These are phyloP conservation scores for Eueremaeus valkanovi DNA, from an alignment of 2,888 invertebrate genomes.

Conservation along the genomic window DNA sequence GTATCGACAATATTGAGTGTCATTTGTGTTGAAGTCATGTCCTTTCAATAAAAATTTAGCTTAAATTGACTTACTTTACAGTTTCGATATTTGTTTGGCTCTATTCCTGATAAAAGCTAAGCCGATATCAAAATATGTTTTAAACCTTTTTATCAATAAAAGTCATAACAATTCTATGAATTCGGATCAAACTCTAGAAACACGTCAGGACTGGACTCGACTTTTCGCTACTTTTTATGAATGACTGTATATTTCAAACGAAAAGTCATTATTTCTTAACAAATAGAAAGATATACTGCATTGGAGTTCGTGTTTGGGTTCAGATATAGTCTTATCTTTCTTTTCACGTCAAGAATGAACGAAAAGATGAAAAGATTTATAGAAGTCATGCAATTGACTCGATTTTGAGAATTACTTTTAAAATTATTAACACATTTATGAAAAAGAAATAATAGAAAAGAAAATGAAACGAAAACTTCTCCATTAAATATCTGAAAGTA, in stretches of 20 bases:
- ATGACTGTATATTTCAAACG: not conserved
- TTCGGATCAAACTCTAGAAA: not conserved
- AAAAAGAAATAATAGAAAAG: no score
- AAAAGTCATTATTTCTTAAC: constrained; percentile 4
- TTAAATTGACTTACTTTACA: constrained; percentile 1
- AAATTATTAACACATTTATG: no score
- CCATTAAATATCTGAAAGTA: no score
- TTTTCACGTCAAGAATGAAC: not conserved
- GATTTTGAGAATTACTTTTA: no score
- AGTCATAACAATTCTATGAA: constrained; percentile 14
- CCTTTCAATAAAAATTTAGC: constrained; percentile 3
- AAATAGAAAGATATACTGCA: no score
- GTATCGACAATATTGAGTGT: not conserved
- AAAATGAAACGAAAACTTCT: no score
- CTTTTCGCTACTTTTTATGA: constrained; percentile 4
- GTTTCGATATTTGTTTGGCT: not conserved
- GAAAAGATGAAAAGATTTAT: not conserved
- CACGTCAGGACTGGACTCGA: not conserved
- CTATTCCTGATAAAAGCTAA: constrained; percentile 2
- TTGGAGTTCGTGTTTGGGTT: not conserved
- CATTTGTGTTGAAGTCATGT: not conserved
- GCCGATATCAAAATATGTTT: constrained; percentile 28
- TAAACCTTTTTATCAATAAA: constrained; percentile 11
- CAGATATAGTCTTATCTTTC: not conserved
- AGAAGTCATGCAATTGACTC: not conserved